Evolutionary conservation across 2,888 invertebrate species (phyloP).

Genomic region (Steinernema hermaphroditum): DNA sequence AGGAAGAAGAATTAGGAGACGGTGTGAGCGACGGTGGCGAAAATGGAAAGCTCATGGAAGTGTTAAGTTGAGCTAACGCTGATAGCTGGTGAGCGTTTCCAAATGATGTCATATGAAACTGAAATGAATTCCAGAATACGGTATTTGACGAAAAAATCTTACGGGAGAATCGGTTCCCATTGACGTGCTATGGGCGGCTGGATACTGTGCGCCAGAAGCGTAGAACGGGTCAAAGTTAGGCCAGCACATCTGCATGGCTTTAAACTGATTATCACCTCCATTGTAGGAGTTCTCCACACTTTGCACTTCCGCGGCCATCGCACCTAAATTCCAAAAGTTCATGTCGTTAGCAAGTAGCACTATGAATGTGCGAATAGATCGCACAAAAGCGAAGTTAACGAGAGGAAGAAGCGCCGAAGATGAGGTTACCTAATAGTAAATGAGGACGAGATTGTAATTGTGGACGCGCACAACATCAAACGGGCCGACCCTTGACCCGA

Average conservation of each 20-base stretch:
- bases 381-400: not conserved
- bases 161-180: not conserved
- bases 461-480: slow-evolving; percentile 19
- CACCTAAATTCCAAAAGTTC: slow-evolving; percentile 1
- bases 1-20: not conserved
- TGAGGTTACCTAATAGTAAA: slow-evolving; percentile 18
- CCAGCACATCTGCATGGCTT: slow-evolving; percentile 22
- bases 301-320: slow-evolving; percentile 25
- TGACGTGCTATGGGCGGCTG: not conserved
- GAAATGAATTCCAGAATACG: not conserved
- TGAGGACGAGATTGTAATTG: slow-evolving; percentile 25
- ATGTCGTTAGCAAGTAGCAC: not conserved
- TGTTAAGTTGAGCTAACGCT: not conserved
- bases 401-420: not conserved
- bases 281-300: slow-evolving; percentile 19
- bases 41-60: slow-evolving; percentile 14
- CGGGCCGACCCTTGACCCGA: slow-evolving; percentile 23
- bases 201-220: not conserved
- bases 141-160: not conserved
- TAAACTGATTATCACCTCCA: slow-evolving; percentile 10
- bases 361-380: not conserved
- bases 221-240: slow-evolving; percentile 3
- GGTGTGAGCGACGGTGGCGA: not conserved
- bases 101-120: not conserved
- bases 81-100: slow-evolving; percentile 10